These are phyloP conservation scores for Oscheius sp. DNA, from an alignment of 2,888 invertebrate genomes.

Conservation along the genomic window DNA sequence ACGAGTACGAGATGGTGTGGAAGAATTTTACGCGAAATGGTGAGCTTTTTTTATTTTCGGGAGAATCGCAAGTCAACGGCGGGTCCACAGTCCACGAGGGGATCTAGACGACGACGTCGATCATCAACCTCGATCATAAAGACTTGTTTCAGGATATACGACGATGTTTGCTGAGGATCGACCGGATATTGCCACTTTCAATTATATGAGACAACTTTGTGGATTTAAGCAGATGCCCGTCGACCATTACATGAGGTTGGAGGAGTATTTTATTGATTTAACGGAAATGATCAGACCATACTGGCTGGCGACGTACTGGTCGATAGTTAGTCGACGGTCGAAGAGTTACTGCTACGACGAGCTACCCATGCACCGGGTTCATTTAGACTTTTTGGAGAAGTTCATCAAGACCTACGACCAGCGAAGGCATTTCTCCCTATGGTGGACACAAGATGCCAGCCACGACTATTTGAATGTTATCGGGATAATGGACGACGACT, in stretches of 20 bases:
- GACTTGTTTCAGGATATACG: slow-evolving; percentile 69
- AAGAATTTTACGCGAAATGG: slow-evolving; percentile 50
- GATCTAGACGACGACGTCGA: too few species aligned
- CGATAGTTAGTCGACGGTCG: slow-evolving; percentile 51
- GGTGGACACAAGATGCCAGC: slow-evolving; percentile 64
- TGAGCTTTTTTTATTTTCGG: slow-evolving; percentile 7
- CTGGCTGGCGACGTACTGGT: slow-evolving; percentile 60
- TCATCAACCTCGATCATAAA: too few species aligned
- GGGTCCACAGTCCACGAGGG: too few species aligned
- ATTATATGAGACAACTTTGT: slow-evolving; percentile 62
- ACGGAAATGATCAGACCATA: slow-evolving; percentile 40
- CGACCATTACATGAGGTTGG: slow-evolving; percentile 73
- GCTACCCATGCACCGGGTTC: slow-evolving; percentile 49
- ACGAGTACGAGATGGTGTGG: slow-evolving; percentile 59
- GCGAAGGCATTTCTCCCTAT: slow-evolving; percentile 57
- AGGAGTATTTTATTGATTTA: background rate
- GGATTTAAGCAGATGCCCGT: slow-evolving; percentile 73
- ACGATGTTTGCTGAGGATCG: slow-evolving; percentile 74
- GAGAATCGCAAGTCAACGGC: too few species aligned
- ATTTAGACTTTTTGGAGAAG: slow-evolving; percentile 53
- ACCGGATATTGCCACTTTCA: slow-evolving; percentile 74
- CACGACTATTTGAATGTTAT: slow-evolving; percentile 61
- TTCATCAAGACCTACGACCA: slow-evolving; percentile 52
- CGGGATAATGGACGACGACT: slow-evolving; percentile 54
- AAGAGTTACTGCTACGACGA: slow-evolving; percentile 58